Evolutionary conservation across 2,113 vertebrate genomes (phyloP), one percentile per base, ranked within the genome.

Genomic region (Eclectus roratus): DNA sequence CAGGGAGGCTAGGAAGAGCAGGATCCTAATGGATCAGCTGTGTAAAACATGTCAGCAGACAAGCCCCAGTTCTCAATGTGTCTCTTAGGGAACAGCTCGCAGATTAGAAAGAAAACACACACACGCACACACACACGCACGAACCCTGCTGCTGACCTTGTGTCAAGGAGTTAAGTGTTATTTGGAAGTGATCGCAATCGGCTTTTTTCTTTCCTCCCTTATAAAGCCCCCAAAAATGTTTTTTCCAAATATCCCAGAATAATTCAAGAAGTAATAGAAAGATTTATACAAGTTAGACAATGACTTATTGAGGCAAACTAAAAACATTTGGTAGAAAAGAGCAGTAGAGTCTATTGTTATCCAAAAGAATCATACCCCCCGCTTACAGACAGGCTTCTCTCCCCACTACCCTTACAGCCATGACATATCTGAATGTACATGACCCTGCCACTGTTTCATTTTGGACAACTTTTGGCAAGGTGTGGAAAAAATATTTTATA

Each of bases 11-110:
- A 91, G 93, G 76, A 97, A 97, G 85, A 94, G 72, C 85, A 95
- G 86, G 91, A 89, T 77, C 80, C 87, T 91, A 96, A 90, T 89
- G 90, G 93, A 93, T 96, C 96, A 97, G 91, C 95, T 97, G 96
- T 95, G 93, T 95, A 96, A 98, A 97, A 97, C 94, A 96, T 96
- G 94, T 95, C 96, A 96, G 96, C 92, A 97, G 96, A 96, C 96
- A 96, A 94, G 95, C 90, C 88, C 87, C 91, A 96, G 94, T 94
- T 94, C 85, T 97, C 81, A 94, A 80, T 79, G 85, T 81, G 72
- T 94, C 85, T 97, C 95, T 83, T 65, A 90, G 88, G 94, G 94
- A 92, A 89, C 91, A 95, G 89, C 69, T 64, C 12, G 1, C 69
- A 95, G 89, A 90, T 94, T 96, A 85, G 92, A 96, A 93, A 65